These are phyloP conservation scores for Meda fulgida DNA, from an alignment of 2,797 vertebrate genomes.

Conservation along the genomic window DNA sequence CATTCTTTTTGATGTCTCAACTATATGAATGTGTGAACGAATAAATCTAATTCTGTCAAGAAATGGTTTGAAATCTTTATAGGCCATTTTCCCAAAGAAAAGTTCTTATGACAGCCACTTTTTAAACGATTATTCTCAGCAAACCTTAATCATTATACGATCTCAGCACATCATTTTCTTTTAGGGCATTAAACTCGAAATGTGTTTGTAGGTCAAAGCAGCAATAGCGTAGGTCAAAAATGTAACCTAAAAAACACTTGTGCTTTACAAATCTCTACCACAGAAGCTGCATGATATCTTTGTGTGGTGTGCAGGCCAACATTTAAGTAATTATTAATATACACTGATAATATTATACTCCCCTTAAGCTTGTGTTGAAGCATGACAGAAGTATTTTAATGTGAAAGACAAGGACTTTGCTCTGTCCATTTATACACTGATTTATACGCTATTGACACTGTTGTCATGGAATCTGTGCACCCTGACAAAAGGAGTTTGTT, in stretches of 20 bases:
- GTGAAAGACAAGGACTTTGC: background rate
- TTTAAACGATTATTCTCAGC: background rate
- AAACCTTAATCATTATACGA: background rate
- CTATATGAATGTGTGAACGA: background rate
- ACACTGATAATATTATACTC: background rate
- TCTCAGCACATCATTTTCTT: background rate
- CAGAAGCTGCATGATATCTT: background rate
- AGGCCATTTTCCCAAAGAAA: background rate
- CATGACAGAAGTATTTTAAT: background rate
- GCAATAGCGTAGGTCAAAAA: background rate
- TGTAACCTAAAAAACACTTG: background rate
- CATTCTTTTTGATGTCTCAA: background rate
- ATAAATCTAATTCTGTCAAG: background rate
- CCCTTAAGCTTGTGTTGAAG: background rate
- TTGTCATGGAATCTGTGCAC: background rate
- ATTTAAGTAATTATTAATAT: background rate
- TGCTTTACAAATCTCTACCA: background rate
- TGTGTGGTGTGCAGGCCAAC: background rate
- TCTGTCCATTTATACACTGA: background rate
- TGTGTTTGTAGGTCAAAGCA: background rate
- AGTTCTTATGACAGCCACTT: background rate
- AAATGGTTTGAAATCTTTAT: background rate
- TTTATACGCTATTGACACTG: background rate
- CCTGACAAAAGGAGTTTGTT: background rate
- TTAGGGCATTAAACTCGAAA: background rate